Conservation (phyloP, 2,888 invertebrate species). For the Philhelius pedissequus region DNA sequence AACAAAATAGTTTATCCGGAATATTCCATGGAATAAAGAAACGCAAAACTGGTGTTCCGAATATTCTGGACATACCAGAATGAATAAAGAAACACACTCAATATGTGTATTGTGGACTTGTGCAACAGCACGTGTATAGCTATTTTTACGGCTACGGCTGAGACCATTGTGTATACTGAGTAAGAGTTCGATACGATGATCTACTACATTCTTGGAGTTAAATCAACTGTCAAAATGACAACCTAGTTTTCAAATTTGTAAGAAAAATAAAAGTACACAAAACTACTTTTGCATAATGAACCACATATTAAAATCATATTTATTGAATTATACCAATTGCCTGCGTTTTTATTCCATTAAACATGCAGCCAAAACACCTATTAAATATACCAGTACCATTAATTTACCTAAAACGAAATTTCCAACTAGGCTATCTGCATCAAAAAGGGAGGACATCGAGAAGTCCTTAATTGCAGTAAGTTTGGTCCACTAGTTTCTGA, state of each 20-base stretch:
- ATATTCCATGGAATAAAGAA: too few species aligned
- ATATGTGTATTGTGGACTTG: too few species aligned
- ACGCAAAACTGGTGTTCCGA: too few species aligned
- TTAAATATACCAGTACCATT: constrained; percentile 82
- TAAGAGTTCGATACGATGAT: too few species aligned
- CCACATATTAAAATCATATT: constrained; percentile 67
- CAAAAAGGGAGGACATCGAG: constrained; percentile 82
- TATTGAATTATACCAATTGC: constrained; percentile 45
- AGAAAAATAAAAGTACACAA: background rate
- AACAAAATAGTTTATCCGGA: too few species aligned
- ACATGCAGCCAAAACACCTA: constrained; percentile 72
- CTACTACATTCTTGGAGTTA: background rate
- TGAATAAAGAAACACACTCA: too few species aligned
- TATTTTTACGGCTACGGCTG: too few species aligned
- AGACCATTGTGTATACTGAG: too few species aligned
- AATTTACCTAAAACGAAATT: constrained; percentile 85
- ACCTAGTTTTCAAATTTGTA: background rate
- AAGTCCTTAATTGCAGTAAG: constrained; percentile 81
- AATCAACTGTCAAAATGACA: background rate
- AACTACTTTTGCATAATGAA: constrained; percentile 32
- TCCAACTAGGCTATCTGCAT: constrained; percentile 80
- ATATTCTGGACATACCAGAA: too few species aligned
- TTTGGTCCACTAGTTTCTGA: background rate
- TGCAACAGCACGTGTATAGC: too few species aligned
- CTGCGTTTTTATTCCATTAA: constrained; percentile 74